A percentile compares a stretch with the other conserved stretches of the same genome.
Evolutionary conservation across 2,113 vertebrate genomes (phyloP).

Genomic region (Myrmophylax atrothorax): DNA sequence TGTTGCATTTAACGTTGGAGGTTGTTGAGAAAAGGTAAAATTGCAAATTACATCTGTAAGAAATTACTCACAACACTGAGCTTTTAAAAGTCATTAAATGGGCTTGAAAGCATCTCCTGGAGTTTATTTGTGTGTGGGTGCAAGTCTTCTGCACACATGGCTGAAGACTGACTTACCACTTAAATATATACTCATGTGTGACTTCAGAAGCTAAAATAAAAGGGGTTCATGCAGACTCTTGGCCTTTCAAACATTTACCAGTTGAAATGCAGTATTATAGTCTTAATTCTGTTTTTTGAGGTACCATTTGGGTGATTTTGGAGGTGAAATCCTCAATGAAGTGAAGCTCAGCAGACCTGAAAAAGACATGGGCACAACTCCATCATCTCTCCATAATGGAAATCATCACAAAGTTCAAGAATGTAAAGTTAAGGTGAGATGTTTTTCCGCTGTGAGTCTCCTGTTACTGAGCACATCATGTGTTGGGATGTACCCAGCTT

Average conservation of each 20-base stretch:
- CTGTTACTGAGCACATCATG: rapidly evolving
- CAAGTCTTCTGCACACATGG: neutral
- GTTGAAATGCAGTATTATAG: neutral
- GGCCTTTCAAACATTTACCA: neutral
- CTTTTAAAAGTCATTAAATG: neutral
- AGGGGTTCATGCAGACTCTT: neutral
- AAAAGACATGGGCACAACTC: constrained; percentile 80
- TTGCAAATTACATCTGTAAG: neutral
- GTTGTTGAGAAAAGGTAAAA: constrained; percentile 91
- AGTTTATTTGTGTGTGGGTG: neutral
- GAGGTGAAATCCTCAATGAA: constrained; percentile 88
- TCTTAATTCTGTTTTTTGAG: constrained; percentile 64
- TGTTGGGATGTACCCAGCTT: neutral
- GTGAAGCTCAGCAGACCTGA: constrained; percentile 86
- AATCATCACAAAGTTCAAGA: constrained; percentile 86
- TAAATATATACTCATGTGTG: neutral
- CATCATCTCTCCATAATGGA: constrained; percentile 82
- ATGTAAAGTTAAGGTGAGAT: constrained; percentile 86
- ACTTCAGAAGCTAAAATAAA: neutral
- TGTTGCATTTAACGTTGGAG: constrained; percentile 91
- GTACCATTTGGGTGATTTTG: constrained; percentile 90
- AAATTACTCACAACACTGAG: neutral
- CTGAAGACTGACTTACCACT: neutral
- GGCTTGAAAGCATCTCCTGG: neutral
- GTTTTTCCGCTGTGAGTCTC: neutral